Evolutionary conservation across 2,888 invertebrate species (phyloP).

Genomic region (Netelia virgata): DNA sequence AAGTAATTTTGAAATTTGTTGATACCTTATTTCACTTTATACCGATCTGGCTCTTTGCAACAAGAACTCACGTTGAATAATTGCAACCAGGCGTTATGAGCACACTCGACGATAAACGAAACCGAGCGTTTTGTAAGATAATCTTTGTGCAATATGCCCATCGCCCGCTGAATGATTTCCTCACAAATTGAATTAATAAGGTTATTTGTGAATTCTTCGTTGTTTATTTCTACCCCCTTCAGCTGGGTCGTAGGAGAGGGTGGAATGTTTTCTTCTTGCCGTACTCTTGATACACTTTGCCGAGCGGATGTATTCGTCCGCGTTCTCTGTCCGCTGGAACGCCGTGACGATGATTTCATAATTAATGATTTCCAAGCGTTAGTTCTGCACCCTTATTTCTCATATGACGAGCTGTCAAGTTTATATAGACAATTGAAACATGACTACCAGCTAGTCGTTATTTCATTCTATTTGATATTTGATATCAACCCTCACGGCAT

Average conservation of each 20-base stretch:
- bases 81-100: conserved; percentile 65
- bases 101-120: conserved; percentile 64
- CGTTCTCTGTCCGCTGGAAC: not conserved
- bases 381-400: not conserved
- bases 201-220: conserved; percentile 60
- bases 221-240: conserved; percentile 68
- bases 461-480: no score
- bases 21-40: not conserved
- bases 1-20: not conserved
- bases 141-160: conserved; percentile 40
- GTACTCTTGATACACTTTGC: not conserved
- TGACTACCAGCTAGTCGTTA: no score
- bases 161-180: conserved; percentile 67
- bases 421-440: no score
- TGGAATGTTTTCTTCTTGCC: conserved; percentile 6
- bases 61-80: conserved; percentile 59
- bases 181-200: conserved; percentile 68
- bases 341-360: conserved; percentile 13
- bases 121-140: conserved; percentile 55
- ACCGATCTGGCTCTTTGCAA: not conserved
- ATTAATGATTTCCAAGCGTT: not conserved
- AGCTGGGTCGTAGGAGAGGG: conserved; percentile 55
- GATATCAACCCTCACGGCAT: no score
- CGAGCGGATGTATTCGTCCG: conserved; percentile 5
- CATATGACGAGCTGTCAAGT: not conserved